Conservation (phyloP, 2,888 invertebrate species). For the Monoplex corrugatus region DNA sequence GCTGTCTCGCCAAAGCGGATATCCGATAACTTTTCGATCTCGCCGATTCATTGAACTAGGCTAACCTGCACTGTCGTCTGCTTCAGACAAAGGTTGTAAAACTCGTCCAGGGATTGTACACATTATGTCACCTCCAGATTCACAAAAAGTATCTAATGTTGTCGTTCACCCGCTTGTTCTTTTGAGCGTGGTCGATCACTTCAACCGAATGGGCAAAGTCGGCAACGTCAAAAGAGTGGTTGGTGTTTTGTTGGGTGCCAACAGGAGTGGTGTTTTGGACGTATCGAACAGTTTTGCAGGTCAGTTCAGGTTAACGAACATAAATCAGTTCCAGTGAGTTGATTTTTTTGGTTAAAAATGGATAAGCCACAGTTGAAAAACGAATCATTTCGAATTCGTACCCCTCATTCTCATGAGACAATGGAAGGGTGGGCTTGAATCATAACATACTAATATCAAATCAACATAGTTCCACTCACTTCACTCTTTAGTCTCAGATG, state of each 20-base stretch:
- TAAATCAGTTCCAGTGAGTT: too few relatives aligned
- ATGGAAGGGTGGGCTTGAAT: background rate
- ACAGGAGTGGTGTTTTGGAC: slow-evolving; percentile 95
- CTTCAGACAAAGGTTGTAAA: too few relatives aligned
- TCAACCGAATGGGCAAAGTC: slow-evolving; percentile 99
- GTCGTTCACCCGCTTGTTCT: slow-evolving; percentile 99
- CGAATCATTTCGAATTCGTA: too few relatives aligned
- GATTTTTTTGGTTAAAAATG: too few relatives aligned
- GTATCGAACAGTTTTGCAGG: slow-evolving; percentile 99
- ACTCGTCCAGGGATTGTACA: slow-evolving; percentile 60
- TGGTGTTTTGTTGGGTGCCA: slow-evolving; percentile 97
- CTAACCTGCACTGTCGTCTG: too few relatives aligned
- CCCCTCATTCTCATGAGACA: background rate
- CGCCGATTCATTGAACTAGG: slow-evolving; percentile 28
- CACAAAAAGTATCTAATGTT: slow-evolving; percentile 86
- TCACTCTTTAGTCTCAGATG: too few relatives aligned
- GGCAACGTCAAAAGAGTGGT: slow-evolving; percentile 99
- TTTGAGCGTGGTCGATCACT: slow-evolving; percentile 99
- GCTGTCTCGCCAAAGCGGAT: slow-evolving; percentile 20
- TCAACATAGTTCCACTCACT: too few relatives aligned
- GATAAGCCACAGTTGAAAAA: too few relatives aligned
- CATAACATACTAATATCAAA: too few relatives aligned
- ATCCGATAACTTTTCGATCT: slow-evolving; percentile 34
- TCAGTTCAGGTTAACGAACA: too few relatives aligned
- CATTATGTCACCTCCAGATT: slow-evolving; percentile 62